Evolutionary conservation across 2,797 vertebrate genomes (phyloP).

Genomic region (Coluber constrictor): DNA sequence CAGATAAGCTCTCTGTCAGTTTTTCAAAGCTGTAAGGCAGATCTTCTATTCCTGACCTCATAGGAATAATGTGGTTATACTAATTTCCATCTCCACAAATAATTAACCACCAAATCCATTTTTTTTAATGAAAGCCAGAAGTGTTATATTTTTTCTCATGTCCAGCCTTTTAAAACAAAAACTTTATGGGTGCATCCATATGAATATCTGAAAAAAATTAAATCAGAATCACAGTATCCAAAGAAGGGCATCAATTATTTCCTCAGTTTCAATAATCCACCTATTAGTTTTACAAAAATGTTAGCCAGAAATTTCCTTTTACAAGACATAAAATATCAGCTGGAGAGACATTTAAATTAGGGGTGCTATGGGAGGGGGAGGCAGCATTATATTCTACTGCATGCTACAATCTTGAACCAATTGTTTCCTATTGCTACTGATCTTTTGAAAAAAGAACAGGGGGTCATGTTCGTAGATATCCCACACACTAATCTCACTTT

Average conservation of each 20-base stretch:
- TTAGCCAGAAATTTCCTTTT: background rate
- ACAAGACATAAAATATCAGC: background rate
- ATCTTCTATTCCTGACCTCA: background rate
- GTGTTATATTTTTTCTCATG: background rate
- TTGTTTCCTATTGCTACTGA: background rate
- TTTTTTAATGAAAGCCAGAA: background rate
- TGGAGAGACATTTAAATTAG: background rate
- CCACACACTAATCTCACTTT: background rate
- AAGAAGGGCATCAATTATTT: background rate
- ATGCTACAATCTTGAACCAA: background rate
- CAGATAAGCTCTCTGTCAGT: rapidly evolving
- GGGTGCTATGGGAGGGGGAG: too few relatives aligned
- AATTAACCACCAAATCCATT: background rate
- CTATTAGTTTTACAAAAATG: background rate
- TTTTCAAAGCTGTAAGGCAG: background rate
- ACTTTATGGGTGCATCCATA: background rate
- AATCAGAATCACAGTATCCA: background rate
- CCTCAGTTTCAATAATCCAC: background rate
- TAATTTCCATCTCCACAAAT: background rate
- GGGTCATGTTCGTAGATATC: background rate
- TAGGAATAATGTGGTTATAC: rapidly evolving
- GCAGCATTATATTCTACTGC: too few relatives aligned
- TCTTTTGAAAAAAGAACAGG: background rate
- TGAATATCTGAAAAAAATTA: background rate
- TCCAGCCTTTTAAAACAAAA: background rate